phyloP scores from a whole-genome alignment of 2,888 invertebrate genomes.

The Sabatieria punctata region DNA sequence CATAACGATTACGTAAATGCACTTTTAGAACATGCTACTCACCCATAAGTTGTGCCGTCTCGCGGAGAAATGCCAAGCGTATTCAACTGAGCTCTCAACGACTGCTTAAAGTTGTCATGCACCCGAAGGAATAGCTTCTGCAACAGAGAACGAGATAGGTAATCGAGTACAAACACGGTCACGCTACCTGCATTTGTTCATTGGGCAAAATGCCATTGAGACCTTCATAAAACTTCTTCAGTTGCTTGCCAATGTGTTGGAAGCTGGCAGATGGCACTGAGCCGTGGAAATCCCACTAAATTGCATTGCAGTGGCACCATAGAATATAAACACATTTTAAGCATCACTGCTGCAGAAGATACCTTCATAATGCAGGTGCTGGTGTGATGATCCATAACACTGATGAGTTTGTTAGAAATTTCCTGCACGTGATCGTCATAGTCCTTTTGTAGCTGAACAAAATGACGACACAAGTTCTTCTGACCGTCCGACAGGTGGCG shows the following conservation, averaged over 20 bases:
- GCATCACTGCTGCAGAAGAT: constrained; percentile 4
- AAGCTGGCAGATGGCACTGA: constrained; percentile 68
- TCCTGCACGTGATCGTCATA: constrained; percentile 70
- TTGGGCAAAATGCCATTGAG: constrained; percentile 22
- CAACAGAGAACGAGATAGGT: background rate
- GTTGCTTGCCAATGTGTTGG: constrained; percentile 45
- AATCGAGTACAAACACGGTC: background rate
- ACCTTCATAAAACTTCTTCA: constrained; percentile 36
- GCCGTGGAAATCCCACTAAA: constrained; percentile 78
- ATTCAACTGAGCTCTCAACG: constrained; percentile 17
- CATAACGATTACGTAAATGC: background rate
- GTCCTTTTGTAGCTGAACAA: constrained; percentile 29
- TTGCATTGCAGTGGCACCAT: background rate
- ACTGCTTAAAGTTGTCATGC: constrained; percentile 22
- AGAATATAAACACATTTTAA: background rate
- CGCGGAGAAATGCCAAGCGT: constrained; percentile 22
- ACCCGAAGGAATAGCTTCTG: constrained; percentile 21
- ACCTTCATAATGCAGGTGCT: constrained; percentile 51
- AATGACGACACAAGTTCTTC: constrained; percentile 20
- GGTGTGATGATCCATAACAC: constrained; percentile 69
- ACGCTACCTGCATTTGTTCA: constrained; percentile 14
- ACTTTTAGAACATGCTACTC: background rate
- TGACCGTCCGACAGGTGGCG: constrained; percentile 6
- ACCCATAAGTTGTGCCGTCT: constrained; percentile 24
- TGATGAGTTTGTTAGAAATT: constrained; percentile 72